Percentiles rank a stretch among this genome's conserved stretches.
Evolutionary conservation across 1,140 invertebrate species (phyloP).

Genomic region (Rhizoglyphus robini): DNA sequence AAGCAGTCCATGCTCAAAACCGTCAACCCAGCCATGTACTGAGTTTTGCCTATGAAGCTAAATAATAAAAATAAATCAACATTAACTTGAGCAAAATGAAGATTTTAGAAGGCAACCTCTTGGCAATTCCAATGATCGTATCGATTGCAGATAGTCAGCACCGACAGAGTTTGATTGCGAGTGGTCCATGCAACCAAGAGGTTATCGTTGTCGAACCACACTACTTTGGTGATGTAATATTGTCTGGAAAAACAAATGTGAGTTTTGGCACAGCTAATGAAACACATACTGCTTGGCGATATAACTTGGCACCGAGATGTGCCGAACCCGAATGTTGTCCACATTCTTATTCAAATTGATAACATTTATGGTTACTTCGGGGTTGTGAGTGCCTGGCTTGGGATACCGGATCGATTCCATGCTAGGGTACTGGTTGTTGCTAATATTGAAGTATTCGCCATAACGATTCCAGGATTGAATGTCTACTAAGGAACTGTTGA

Average conservation of each 20-base stretch:
- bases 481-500: constrained; percentile 32
- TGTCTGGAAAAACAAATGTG: no score
- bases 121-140: constrained; percentile 26
- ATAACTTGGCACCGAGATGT: neutral
- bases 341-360: neutral
- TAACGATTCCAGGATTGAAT: constrained; percentile 24
- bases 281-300: neutral
- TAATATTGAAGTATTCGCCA: constrained; percentile 21
- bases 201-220: constrained; percentile 31
- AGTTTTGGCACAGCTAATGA: no score
- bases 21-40: constrained; percentile 9
- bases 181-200: constrained; percentile 33
- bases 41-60: neutral
- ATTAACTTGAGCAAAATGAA: neutral
- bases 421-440: constrained; percentile 7
- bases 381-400: constrained; percentile 26
- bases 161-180: constrained; percentile 34
- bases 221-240: constrained; percentile 27
- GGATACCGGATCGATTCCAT: constrained; percentile 17
- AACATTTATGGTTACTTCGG: constrained; percentile 19
- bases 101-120: constrained; percentile 11
- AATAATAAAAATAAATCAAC: neutral
- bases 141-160: constrained; percentile 33
- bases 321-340: neutral
- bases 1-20: neutral